Evolutionary conservation across 2,888 invertebrate genomes (phyloP).

Genomic region (Eupithecia vulgata): DNA sequence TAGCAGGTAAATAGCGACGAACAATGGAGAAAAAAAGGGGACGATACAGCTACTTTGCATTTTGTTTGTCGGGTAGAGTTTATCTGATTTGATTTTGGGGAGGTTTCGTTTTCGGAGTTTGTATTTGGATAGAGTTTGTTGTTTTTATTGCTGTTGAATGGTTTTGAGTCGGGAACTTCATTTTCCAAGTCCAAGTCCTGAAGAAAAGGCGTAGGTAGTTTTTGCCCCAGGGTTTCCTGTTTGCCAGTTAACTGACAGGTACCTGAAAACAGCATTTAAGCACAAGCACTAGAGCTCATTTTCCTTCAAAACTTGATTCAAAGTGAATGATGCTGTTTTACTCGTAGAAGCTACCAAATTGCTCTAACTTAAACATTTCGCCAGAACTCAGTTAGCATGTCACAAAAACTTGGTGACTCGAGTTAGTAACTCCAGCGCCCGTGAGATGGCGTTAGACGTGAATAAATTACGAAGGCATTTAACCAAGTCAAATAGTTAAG

Average conservation of each 20-base stretch:
- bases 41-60: conserved; percentile 36
- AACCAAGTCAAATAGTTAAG: conserved; percentile 24
- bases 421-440: conserved; percentile 39
- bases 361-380: conserved; percentile 66
- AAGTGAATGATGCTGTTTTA: conserved; percentile 29
- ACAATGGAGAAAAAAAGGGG: conserved; percentile 33
- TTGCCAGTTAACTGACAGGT: neutral
- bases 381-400: conserved; percentile 66
- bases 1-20: conserved; percentile 40
- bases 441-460: conserved; percentile 32
- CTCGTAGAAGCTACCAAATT: conserved; percentile 55
- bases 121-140: conserved; percentile 28
- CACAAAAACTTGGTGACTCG: conserved; percentile 69
- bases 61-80: conserved; percentile 33
- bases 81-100: conserved; percentile 38
- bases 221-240: neutral
- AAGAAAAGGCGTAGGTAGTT: neutral
- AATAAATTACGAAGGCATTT: conserved; percentile 36
- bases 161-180: conserved; percentile 7
- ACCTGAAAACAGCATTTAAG: neutral
- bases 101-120: conserved; percentile 30
- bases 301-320: neutral
- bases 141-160: conserved; percentile 28
- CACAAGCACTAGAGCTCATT: conserved; percentile 2
- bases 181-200: neutral